These are phyloP conservation scores for Indicator indicator DNA, from an alignment of 2,113 vertebrate species.

Conservation along the genomic window DNA sequence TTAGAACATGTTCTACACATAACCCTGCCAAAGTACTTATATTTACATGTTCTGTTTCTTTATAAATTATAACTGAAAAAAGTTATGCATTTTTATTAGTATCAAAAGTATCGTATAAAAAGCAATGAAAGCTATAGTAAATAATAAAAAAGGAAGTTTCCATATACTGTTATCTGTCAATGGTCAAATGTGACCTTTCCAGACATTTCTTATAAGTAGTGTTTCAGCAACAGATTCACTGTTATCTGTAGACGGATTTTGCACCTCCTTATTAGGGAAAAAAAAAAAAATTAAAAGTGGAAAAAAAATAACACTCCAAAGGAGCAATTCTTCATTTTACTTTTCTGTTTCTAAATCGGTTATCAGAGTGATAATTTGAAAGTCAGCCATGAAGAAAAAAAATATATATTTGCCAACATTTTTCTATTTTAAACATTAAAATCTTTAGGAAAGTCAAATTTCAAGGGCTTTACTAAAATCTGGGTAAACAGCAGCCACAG, in stretches of 20 bases:
- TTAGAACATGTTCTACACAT: background rate
- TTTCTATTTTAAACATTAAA: background rate
- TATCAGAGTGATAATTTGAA: background rate
- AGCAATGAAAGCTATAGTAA: background rate
- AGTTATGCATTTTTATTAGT: background rate
- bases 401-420: background rate
- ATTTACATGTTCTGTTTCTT: background rate
- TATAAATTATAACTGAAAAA: background rate
- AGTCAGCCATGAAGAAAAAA: background rate
- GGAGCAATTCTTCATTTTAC: background rate
- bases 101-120: background rate
- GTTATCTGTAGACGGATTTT: background rate
- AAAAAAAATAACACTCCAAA: background rate
- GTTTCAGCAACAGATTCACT: background rate
- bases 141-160: background rate
- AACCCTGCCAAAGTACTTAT: background rate
- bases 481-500: no score
- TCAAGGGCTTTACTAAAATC: no score
- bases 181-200: background rate
- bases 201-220: background rate
- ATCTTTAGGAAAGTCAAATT: background rate
- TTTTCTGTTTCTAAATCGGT: background rate
- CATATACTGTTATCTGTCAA: background rate
- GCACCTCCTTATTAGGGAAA: background rate
- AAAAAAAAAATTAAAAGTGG: background rate